Percentiles rank a stretch among this genome's conserved stretches.
phyloP scores from a whole-genome alignment of 2,113 vertebrate genomes.

The Notothenia rossii region DNA sequence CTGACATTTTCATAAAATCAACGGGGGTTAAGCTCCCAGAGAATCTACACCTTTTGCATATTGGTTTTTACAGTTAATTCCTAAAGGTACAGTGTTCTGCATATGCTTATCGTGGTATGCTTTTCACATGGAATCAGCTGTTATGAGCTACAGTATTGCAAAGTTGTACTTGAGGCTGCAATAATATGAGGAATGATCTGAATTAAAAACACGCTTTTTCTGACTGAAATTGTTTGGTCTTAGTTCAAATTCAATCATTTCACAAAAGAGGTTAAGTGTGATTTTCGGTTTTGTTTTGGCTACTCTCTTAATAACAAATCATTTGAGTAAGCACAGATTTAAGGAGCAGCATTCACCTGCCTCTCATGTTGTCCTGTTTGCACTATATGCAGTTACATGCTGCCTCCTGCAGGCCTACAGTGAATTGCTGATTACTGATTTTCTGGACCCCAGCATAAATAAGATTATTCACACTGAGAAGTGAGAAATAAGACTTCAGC shows the following conservation, averaged over 20 bases:
- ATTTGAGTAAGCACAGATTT: background rate
- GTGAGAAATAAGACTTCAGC: background rate
- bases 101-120: slow-evolving; percentile 68
- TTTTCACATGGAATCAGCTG: slow-evolving; percentile 76
- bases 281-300: background rate
- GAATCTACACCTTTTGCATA: slow-evolving; percentile 49
- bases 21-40: slow-evolving; percentile 48
- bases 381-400: background rate
- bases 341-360: background rate
- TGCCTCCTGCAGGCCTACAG: slow-evolving; percentile 60
- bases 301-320: background rate
- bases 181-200: slow-evolving; percentile 63
- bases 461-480: background rate
- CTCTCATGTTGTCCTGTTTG: background rate
- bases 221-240: slow-evolving; percentile 32
- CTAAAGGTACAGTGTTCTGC: slow-evolving; percentile 83
- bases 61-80: slow-evolving; percentile 66
- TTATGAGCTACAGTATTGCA: slow-evolving; percentile 65
- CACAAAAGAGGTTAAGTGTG: background rate
- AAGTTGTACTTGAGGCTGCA: slow-evolving; percentile 69
- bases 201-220: slow-evolving; percentile 70
- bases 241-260: slow-evolving; percentile 33
- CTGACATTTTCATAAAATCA: slow-evolving; percentile 59
- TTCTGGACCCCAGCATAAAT: no score
- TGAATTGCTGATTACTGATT: background rate